Evolutionary conservation across 2,888 invertebrate species (phyloP).

Genomic region (Cosmia trapezina): DNA sequence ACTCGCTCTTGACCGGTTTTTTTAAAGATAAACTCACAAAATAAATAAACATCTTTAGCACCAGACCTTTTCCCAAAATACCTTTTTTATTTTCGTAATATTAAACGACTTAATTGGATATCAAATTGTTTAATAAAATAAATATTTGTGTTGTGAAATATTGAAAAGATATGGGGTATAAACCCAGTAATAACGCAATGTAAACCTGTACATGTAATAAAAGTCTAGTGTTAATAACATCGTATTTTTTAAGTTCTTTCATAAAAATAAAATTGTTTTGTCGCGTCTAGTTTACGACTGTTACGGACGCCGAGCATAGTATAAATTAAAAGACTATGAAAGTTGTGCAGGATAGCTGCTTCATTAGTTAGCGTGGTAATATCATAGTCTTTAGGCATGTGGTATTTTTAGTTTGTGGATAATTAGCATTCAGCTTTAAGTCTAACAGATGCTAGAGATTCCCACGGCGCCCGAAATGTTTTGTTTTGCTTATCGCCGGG

Average conservation of each 20-base stretch:
- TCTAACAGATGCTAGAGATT: too few relatives aligned
- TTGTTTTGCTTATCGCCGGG: too few relatives aligned
- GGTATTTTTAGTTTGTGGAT: too few relatives aligned
- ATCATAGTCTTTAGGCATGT: too few relatives aligned
- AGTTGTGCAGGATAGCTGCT: too few relatives aligned
- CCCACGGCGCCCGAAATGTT: too few relatives aligned
- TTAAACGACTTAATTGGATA: conserved; percentile 14
- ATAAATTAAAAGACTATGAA: too few relatives aligned
- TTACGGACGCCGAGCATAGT: too few relatives aligned
- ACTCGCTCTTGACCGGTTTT: too few relatives aligned
- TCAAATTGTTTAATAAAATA: conserved; percentile 25
- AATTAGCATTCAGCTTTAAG: too few relatives aligned
- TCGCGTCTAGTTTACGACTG: conserved; percentile 19
- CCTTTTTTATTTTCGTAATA: not conserved
- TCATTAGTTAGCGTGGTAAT: too few relatives aligned
- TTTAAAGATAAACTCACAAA: not conserved
- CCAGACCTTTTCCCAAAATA: not conserved
- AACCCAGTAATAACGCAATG: conserved; percentile 3
- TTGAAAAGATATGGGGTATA: conserved; percentile 10
- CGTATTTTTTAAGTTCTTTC: conserved; percentile 25
- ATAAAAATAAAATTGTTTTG: conserved; percentile 27
- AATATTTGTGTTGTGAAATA: conserved; percentile 15
- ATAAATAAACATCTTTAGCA: not conserved
- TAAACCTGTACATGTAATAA: conserved; percentile 22
- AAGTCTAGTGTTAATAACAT: conserved; percentile 29